Base-by-base conservation (phyloP, 1,140 invertebrate genomes). In the Zaprionus davidi region DNA sequence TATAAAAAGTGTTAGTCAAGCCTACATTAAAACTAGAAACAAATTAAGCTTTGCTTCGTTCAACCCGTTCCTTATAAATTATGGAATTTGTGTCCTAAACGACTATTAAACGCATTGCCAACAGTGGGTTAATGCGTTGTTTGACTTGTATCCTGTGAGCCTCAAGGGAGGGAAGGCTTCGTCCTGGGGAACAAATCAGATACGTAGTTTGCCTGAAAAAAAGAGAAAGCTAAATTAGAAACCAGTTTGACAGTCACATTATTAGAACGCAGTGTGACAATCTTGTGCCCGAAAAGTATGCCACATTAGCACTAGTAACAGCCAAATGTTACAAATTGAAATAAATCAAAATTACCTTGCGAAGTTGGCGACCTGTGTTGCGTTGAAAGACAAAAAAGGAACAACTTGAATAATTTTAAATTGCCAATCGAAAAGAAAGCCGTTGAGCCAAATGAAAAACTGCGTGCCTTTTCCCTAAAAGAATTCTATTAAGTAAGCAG, bases 201-300 rank as follows among this genome's bases (percentile, higher is more conserved):
- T 6, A 92, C 91, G 34, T 62, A 92, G n/a, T 92, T 92, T 13
- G 82, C 91, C 91, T 92, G 82, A 15, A 90, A 90, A 13, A 49
- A 57, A 64, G 41, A 24, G 46, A 67, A 51, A 68, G 46, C 11
- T 51, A 13, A 5, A 41, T 41, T 13, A 41, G 15, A 41, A 11
- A 3, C 9, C 31, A 34, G 9, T 34, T 34, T 41, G 3, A 13
- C 4, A 4, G 15, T 6, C 38, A 41, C 3, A 15, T 41, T 2
- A 15, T 41, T 15, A 13, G 9, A 38, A 38, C 11, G 9, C 13
- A 59, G 58, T 66, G 20, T 13, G 44, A 49, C 13, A 49, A 5
- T 13, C 9, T 5, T 34, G 64, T 71, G 38, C 82, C 82, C 85
- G 26, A 85, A 84, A 84, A 84, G 82, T 85, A 84, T 85, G 67